Evolutionary conservation across 1,140 invertebrate genomes (phyloP).

Genomic region (Pararge aegeria): DNA sequence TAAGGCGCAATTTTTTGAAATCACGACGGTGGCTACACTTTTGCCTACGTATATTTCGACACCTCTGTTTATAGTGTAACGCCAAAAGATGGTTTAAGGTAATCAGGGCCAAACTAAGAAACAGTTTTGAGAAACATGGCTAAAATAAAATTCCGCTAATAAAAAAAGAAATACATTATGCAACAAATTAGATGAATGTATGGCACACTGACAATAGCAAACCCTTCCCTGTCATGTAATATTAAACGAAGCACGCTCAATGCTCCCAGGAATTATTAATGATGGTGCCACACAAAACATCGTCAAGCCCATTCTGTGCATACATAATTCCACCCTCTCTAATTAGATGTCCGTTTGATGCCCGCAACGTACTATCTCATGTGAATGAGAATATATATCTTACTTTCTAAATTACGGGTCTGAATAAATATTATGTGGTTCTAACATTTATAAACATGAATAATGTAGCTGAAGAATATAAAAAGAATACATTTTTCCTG

Average conservation of each 20-base stretch:
- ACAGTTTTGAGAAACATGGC: no score
- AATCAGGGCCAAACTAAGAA: no score
- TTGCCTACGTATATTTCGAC: no score
- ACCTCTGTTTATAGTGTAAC: no score
- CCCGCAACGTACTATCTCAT: background rate
- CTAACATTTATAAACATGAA: no score
- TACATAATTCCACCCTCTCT: constrained; percentile 16
- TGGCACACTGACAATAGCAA: constrained; percentile 15
- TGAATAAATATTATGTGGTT: background rate
- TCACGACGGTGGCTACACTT: no score
- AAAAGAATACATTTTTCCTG: no score
- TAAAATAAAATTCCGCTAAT: no score
- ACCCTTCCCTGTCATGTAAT: constrained; percentile 30
- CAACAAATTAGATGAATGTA: constrained; percentile 4
- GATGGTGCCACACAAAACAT: constrained; percentile 22
- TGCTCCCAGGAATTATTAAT: constrained; percentile 30
- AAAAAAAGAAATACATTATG: no score
- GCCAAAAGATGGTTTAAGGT: no score
- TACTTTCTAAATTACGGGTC: background rate
- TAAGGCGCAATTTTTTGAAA: no score
- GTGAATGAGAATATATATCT: constrained; percentile 3
- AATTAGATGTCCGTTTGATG: constrained; percentile 19
- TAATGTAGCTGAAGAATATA: no score
- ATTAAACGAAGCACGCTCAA: constrained; percentile 23
- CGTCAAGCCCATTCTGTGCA: constrained; percentile 13